Evolutionary conservation across 2,888 invertebrate genomes (phyloP).

Genomic region (Amphipoea lucens): DNA sequence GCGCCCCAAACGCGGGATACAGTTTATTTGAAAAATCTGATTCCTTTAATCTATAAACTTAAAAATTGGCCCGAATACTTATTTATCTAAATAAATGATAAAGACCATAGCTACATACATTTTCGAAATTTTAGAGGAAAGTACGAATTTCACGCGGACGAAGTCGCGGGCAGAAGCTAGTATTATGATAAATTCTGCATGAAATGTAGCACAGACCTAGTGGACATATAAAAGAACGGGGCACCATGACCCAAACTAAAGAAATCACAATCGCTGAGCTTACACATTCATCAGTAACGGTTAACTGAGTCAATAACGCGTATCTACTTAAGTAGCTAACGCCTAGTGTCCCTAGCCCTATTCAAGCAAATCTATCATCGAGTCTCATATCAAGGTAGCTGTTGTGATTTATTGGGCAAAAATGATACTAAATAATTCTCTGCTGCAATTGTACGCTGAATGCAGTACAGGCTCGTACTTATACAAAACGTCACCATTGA

Average conservation of each 20-base stretch:
- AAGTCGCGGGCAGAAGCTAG: too few species aligned
- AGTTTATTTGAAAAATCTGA: too few species aligned
- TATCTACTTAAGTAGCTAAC: not conserved
- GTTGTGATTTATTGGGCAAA: not conserved
- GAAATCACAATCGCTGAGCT: not conserved
- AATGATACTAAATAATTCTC: not conserved
- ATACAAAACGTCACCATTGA: not conserved
- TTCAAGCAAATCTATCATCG: not conserved
- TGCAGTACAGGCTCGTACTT: not conserved
- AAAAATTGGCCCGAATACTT: too few species aligned
- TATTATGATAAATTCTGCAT: not conserved
- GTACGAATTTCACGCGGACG: too few species aligned
- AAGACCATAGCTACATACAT: too few species aligned
- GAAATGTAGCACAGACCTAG: not conserved
- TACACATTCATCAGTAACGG: not conserved
- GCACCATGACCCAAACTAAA: not conserved
- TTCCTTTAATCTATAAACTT: too few species aligned
- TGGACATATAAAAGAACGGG: too few species aligned
- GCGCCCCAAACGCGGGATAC: too few species aligned
- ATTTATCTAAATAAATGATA: too few species aligned
- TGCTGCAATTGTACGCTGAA: not conserved
- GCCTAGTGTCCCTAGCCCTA: not conserved
- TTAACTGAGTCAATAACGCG: not conserved
- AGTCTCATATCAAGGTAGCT: not conserved
- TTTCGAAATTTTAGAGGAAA: too few species aligned